Evolutionary conservation across 2,888 invertebrate genomes (phyloP).

Genomic region (Drosophila kanekoi): DNA sequence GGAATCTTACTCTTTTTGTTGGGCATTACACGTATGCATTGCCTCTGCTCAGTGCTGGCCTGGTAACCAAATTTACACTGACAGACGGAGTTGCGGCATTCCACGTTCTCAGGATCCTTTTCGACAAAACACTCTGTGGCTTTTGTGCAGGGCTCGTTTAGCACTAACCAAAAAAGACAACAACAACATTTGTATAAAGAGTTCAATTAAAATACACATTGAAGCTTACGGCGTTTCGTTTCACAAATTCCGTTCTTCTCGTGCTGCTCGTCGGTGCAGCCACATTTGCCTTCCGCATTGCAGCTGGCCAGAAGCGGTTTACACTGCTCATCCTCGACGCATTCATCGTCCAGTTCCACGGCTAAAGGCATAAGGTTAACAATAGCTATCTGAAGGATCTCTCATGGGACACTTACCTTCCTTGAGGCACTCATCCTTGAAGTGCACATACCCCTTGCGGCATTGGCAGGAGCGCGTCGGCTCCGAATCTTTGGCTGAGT

Average conservation of each 20-base stretch:
- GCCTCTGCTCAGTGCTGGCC: slow-evolving; percentile 67
- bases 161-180: slow-evolving; percentile 51
- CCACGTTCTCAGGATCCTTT: slow-evolving; percentile 81
- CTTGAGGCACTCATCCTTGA: slow-evolving; percentile 83
- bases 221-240: slow-evolving; percentile 74
- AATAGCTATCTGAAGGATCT: background rate
- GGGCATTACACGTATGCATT: slow-evolving; percentile 81
- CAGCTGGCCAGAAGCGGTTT: slow-evolving; percentile 83
- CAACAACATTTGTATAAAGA: background rate
- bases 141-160: slow-evolving; percentile 79
- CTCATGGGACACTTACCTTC: slow-evolving; percentile 68
- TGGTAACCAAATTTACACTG: slow-evolving; percentile 83
- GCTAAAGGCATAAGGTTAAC: slow-evolving; percentile 54
- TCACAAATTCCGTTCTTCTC: slow-evolving; percentile 80
- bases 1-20: slow-evolving; percentile 81
- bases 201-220: too few relatives aligned
- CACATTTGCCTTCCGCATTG: slow-evolving; percentile 77
- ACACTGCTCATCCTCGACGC: slow-evolving; percentile 84
- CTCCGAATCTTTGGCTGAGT: slow-evolving; percentile 61
- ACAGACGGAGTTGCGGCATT: slow-evolving; percentile 84
- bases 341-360: slow-evolving; percentile 81
- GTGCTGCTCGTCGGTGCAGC: slow-evolving; percentile 80
- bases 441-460: slow-evolving; percentile 83
- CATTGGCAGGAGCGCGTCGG: slow-evolving; percentile 80
- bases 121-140: slow-evolving; percentile 82